Evolutionary conservation across 1,140 invertebrate species (phyloP).

Genomic region (Gonatopus flavifemur): DNA sequence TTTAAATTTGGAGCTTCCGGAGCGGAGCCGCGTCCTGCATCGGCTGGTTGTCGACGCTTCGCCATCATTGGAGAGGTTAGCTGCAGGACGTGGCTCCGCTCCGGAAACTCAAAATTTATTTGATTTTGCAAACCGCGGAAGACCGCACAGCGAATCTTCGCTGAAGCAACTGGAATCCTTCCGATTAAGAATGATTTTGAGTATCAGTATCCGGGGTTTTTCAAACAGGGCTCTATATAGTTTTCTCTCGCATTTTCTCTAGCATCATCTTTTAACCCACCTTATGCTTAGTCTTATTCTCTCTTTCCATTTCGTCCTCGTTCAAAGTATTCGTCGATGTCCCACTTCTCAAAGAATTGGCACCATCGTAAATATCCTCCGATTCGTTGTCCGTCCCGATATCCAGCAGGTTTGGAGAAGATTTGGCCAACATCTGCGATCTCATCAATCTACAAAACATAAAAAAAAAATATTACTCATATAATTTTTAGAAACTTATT

Average conservation of each 20-base stretch:
- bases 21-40: too few species aligned
- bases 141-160: too few species aligned
- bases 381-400: slow-evolving; percentile 49
- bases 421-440: slow-evolving; percentile 53
- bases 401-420: slow-evolving; percentile 55
- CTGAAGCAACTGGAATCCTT: too few species aligned
- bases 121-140: too few species aligned
- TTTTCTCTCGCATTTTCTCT: too few species aligned
- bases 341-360: slow-evolving; percentile 40
- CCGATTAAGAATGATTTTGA: too few species aligned
- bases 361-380: slow-evolving; percentile 41
- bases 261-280: slow-evolving; percentile 22
- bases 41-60: too few species aligned
- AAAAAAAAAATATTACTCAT: slow-evolving; percentile 3
- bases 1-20: too few species aligned
- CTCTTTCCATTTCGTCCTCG: slow-evolving; percentile 43
- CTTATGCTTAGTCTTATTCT: slow-evolving; percentile 40
- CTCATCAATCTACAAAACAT: slow-evolving; percentile 50
- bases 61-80: too few species aligned
- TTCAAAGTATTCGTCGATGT: slow-evolving; percentile 43
- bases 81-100: too few species aligned
- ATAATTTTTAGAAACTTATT: slow-evolving; percentile 2
- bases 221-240: neutral
- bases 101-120: too few species aligned
- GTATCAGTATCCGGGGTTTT: neutral